phyloP scores from a whole-genome alignment of 2,888 invertebrate species.

The Ophion slaviceki region DNA sequence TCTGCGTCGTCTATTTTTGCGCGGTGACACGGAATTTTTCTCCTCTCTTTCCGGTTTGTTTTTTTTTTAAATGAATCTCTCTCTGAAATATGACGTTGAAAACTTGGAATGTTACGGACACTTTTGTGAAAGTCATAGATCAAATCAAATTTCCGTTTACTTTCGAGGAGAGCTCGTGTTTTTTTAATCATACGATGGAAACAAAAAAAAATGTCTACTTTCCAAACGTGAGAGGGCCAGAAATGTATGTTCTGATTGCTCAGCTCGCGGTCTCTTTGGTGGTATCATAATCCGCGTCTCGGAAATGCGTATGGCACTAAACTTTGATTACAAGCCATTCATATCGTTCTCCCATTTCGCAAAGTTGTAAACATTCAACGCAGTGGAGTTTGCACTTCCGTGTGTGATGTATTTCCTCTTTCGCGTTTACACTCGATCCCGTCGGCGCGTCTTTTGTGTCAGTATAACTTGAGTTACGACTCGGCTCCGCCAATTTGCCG shows the following conservation, averaged over 20 bases:
- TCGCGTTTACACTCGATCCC: background rate
- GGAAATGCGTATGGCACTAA: conserved; percentile 42
- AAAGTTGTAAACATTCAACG: conserved; percentile 32
- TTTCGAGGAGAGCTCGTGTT: no score
- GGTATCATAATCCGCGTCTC: conserved; percentile 24
- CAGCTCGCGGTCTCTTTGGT: background rate
- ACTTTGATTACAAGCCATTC: conserved; percentile 53
- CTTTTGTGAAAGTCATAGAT: background rate
- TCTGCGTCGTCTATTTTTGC: conserved; percentile 34
- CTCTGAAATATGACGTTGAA: conserved; percentile 23
- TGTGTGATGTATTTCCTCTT: background rate
- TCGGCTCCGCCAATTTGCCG: background rate
- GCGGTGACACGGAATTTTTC: conserved; percentile 19
- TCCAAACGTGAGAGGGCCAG: no score
- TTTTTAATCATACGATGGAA: no score
- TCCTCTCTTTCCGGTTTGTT: conserved; percentile 14
- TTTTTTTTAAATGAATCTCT: conserved; percentile 8
- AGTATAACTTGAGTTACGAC: no score
- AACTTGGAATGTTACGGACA: conserved; percentile 40
- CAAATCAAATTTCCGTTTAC: no score
- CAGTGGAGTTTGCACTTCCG: background rate
- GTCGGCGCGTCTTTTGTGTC: background rate
- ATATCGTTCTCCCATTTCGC: conserved; percentile 26
- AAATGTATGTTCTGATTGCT: conserved; percentile 3
- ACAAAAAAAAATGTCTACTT: no score